These are phyloP conservation scores for Enteromius paludinosus DNA, from an alignment of 2,797 vertebrate genomes.

Conservation along the genomic window DNA sequence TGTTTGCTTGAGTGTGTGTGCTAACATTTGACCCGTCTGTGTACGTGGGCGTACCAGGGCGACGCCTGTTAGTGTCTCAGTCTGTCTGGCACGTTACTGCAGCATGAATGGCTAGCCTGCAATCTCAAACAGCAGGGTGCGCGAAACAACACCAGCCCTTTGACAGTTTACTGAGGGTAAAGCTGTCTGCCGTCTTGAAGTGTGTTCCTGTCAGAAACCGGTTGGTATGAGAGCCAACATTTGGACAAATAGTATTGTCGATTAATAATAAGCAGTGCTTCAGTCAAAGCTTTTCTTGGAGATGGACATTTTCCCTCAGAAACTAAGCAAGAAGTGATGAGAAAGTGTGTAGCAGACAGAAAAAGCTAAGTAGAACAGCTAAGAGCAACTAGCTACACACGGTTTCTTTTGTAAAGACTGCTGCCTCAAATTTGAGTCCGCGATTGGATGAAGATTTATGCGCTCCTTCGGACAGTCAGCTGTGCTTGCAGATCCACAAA, in stretches of 20 bases:
- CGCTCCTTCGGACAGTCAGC: background rate
- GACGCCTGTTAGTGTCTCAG: slow-evolving; percentile 28
- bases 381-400: background rate
- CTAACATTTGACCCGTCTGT: slow-evolving; percentile 14
- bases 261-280: background rate
- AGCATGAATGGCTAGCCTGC: slow-evolving; percentile 27
- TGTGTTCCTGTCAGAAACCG: background rate
- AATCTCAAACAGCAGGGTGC: slow-evolving; percentile 37
- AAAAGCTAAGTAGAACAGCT: background rate
- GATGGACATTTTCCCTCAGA: background rate
- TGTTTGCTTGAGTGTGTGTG: background rate
- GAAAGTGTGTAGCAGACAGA: slow-evolving; percentile 13
- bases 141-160: background rate
- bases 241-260: background rate
- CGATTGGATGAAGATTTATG: slow-evolving; percentile 20
- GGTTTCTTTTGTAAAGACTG: background rate
- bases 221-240: background rate
- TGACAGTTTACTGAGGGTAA: slow-evolving; percentile 33
- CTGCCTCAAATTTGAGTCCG: background rate
- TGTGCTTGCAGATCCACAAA: background rate
- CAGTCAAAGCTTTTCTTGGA: background rate
- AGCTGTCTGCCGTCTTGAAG: background rate
- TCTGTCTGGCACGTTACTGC: slow-evolving; percentile 48
- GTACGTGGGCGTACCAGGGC: slow-evolving; percentile 1
- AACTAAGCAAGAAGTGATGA: slow-evolving; percentile 35